Evolutionary conservation across 1,140 invertebrate species (phyloP), one percentile per base, ranked within the genome.

Genomic region (Microplitis mediator): DNA sequence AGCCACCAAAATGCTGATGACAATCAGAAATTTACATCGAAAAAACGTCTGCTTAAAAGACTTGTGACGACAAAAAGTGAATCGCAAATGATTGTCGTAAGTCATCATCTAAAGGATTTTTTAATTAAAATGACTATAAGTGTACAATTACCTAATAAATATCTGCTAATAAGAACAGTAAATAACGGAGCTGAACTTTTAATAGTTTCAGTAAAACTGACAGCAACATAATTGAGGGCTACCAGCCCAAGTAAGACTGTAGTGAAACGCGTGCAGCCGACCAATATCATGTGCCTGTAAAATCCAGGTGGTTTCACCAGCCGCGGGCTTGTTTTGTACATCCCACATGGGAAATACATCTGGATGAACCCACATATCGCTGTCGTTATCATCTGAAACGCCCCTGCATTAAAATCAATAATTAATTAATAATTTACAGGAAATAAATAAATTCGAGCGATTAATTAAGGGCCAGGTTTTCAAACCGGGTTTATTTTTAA

Each of bases 161-260:
- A 85, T 86, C 91, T 89, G 56, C 93, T 93, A 77, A 95, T 94
- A 50, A 94, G 82, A 66, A 95, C 93, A 56, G 94, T 95, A 82
- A 95, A 95, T 36, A 95, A 86, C 71, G 94, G 94, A 31, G 94
- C 94, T 32, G 94, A 95, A 86, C 93, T 94, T 85, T 95, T 95
- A 14, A 95, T 93, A 16, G 94, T 95, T 85, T 95, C 94, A 45
- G 94, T 95, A 85, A 95, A 95, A 84, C 93, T 95, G 32, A 95
- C 94, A 67, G 94, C 92, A 66, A 95, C 93, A 87, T 92, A 95
- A 88, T 95, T 94, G 50, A 95, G 87, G 6, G 94, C 93, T 52
- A 95, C 88, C 73, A 95, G 85, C 70, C 94, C 94, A 81, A 92
- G 83, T 66, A 95, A 88, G 58, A 95, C 92, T 2, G 93, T 94